These are phyloP conservation scores for Diplogasteroides magnus DNA, from an alignment of 1,140 invertebrate genomes.

Conservation along the genomic window DNA sequence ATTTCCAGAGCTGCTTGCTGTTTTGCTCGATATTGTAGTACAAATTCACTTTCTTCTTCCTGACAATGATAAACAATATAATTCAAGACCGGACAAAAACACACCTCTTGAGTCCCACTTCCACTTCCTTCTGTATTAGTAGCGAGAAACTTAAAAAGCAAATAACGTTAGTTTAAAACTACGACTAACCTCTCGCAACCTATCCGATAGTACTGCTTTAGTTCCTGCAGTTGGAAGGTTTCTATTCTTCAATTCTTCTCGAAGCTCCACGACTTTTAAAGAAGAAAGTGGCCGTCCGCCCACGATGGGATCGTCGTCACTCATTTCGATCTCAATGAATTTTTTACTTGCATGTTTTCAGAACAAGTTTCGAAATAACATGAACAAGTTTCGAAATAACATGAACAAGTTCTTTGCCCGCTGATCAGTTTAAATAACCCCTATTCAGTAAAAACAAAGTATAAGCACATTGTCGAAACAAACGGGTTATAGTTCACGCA, in stretches of 20 bases:
- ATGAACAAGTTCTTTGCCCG: too few species aligned
- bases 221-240: constrained; percentile 57
- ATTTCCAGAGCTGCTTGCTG: constrained; percentile 11
- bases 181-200: constrained; percentile 58
- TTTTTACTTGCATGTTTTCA: too few species aligned
- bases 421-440: too few species aligned
- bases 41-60: constrained; percentile 8
- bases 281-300: constrained; percentile 54
- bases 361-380: constrained; percentile 1
- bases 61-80: constrained; percentile 2
- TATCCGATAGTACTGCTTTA: constrained; percentile 56
- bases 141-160: constrained; percentile 19
- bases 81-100: neutral
- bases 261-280: constrained; percentile 57
- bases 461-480: too few species aligned
- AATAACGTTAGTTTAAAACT: constrained; percentile 8
- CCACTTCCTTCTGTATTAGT: constrained; percentile 1
- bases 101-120: constrained; percentile 6
- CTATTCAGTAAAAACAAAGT: too few species aligned
- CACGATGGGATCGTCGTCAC: constrained; percentile 55
- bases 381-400: too few species aligned
- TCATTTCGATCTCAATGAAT: too few species aligned
- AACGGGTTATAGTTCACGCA: too few species aligned
- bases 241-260: constrained; percentile 57
- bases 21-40: constrained; percentile 7